phyloP scores from a whole-genome alignment of 2,797 vertebrate species.

The Oreortyx pictus region DNA sequence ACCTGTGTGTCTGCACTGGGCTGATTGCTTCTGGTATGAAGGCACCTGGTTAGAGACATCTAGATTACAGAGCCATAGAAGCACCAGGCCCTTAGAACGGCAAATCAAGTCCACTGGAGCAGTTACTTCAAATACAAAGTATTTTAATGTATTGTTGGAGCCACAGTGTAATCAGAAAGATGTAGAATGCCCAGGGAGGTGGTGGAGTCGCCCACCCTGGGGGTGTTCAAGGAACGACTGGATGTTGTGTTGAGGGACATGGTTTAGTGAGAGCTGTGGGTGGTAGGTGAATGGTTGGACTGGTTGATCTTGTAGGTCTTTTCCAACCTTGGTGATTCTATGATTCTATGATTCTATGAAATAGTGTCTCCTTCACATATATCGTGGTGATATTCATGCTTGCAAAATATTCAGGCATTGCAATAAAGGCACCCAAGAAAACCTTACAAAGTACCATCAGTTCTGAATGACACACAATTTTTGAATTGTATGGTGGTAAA shows the following conservation, averaged over 20 bases:
- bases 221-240: too few species aligned
- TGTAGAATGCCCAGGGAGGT: too few species aligned
- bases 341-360: too few species aligned
- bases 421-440: neutral
- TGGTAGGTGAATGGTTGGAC: too few species aligned
- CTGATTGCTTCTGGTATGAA: neutral
- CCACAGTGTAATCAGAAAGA: accelerated
- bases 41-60: neutral
- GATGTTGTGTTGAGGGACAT: too few species aligned
- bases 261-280: too few species aligned
- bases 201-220: too few species aligned
- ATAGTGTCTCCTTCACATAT: neutral
- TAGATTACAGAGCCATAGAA: neutral
- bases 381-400: neutral
- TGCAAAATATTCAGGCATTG: neutral
- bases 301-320: too few species aligned
- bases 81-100: neutral
- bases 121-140: neutral
- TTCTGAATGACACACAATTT: accelerated
- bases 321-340: too few species aligned
- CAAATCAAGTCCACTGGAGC: neutral
- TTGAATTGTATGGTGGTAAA: neutral
- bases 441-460: neutral
- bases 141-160: neutral
- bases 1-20: neutral